These are phyloP conservation scores for Amblyornis subalaris DNA, from an alignment of 2,113 vertebrate genomes.

Conservation along the genomic window DNA sequence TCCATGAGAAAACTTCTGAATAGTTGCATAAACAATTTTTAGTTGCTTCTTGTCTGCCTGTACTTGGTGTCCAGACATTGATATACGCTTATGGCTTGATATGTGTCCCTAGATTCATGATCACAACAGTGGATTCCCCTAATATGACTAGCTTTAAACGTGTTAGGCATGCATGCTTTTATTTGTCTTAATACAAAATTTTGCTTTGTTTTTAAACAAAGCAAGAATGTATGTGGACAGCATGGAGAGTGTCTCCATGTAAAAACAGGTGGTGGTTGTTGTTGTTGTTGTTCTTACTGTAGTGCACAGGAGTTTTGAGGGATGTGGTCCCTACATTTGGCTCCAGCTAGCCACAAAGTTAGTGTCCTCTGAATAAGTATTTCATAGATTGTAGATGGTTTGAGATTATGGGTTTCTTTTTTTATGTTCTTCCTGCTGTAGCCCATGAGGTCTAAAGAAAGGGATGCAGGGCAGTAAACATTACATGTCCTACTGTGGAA, in stretches of 20 bases:
- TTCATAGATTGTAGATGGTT: neutral
- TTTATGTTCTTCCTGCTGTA: neutral
- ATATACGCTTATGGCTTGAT: neutral
- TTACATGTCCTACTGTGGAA: constrained; percentile 36
- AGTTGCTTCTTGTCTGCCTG: neutral
- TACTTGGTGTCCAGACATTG: neutral
- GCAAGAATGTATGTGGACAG: neutral
- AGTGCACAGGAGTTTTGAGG: neutral
- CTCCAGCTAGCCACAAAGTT: neutral
- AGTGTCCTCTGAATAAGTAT: neutral
- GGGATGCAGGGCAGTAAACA: neutral
- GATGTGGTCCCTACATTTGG: neutral
- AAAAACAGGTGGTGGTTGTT: neutral
- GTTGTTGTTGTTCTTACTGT: neutral
- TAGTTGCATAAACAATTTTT: neutral
- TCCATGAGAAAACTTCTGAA: neutral
- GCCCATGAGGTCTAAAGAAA: neutral
- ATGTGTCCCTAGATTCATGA: neutral
- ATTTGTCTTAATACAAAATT: neutral
- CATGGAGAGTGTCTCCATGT: neutral
- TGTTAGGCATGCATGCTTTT: neutral
- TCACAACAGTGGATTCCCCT: neutral
- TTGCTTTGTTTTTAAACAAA: neutral
- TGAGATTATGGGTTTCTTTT: neutral
- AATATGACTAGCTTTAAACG: neutral